Evolutionary conservation across 2,113 vertebrate species (phyloP).

Genomic region (Python bivittatus): DNA sequence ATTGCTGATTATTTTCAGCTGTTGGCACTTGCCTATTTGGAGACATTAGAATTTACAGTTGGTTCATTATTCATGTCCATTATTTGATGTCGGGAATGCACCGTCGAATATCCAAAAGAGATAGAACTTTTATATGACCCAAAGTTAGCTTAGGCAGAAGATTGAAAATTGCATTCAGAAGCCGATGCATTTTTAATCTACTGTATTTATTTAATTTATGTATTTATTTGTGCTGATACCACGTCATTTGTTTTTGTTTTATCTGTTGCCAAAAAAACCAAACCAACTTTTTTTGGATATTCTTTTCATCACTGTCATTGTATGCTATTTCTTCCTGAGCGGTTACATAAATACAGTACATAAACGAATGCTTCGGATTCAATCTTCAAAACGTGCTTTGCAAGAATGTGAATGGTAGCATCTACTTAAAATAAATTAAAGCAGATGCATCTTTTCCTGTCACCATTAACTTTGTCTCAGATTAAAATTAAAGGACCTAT

Average conservation of each 20-base stretch:
- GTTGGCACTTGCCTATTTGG: too few species aligned
- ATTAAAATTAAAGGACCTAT: not conserved
- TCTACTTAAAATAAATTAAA: not conserved
- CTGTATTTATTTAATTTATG: not conserved
- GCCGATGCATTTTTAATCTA: not conserved
- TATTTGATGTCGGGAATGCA: not conserved
- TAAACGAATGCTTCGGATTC: not conserved
- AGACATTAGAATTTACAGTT: not conserved
- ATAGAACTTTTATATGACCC: not conserved
- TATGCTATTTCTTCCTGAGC: not conserved
- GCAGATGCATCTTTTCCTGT: not conserved
- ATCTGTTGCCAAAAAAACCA: not conserved
- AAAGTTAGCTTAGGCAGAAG: not conserved
- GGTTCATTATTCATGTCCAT: not conserved
- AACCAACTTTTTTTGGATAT: not conserved
- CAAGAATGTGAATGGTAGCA: not conserved
- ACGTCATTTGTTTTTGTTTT: not conserved
- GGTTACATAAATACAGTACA: too few species aligned
- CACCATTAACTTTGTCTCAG: not conserved
- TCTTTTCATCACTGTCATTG: not conserved
- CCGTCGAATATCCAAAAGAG: not conserved
- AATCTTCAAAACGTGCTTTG: not conserved
- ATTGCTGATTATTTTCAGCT: not conserved
- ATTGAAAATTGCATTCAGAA: not conserved
- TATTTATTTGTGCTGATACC: not conserved